A percentile compares a stretch with the other conserved stretches of the same genome.
These are phyloP conservation scores for Eurystomus gularis DNA, from an alignment of 2,113 vertebrate genomes.

Conservation along the genomic window DNA sequence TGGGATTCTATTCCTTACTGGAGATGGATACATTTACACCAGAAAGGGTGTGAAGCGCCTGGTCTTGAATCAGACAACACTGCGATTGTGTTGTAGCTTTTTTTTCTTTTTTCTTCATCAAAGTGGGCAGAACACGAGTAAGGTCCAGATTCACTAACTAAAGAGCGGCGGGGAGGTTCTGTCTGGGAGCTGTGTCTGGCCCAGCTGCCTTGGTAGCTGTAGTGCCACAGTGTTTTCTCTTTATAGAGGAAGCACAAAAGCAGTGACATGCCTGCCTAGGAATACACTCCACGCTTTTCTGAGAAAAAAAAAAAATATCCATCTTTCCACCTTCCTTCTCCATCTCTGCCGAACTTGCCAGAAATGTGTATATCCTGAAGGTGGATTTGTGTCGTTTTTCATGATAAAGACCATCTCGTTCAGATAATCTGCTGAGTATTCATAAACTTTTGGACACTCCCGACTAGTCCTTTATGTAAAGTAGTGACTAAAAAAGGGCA, in stretches of 20 bases:
- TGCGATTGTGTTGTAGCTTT: not conserved
- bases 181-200: not conserved
- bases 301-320: not conserved
- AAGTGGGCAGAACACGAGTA: fast-evolving
- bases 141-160: not conserved
- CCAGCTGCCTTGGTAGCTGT: not conserved
- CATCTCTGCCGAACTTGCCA: not conserved
- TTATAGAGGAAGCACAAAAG: not conserved
- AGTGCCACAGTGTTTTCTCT: not conserved
- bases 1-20: not conserved
- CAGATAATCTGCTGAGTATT: not conserved
- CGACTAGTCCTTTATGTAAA: not conserved
- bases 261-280: too few relatives aligned
- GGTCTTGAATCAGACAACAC: not conserved
- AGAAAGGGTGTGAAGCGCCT: not conserved
- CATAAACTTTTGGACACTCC: not conserved
- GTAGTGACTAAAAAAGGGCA: not conserved
- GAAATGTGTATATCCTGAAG: not conserved
- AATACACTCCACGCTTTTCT: not conserved
- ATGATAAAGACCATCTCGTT: fast-evolving
- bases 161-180: not conserved
- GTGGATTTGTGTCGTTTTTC: not conserved
- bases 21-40: not conserved
- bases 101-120: not conserved
- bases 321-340: not conserved